phyloP scores from a whole-genome alignment of 1,140 invertebrate species.

The Phenacoccus solenopsis region DNA sequence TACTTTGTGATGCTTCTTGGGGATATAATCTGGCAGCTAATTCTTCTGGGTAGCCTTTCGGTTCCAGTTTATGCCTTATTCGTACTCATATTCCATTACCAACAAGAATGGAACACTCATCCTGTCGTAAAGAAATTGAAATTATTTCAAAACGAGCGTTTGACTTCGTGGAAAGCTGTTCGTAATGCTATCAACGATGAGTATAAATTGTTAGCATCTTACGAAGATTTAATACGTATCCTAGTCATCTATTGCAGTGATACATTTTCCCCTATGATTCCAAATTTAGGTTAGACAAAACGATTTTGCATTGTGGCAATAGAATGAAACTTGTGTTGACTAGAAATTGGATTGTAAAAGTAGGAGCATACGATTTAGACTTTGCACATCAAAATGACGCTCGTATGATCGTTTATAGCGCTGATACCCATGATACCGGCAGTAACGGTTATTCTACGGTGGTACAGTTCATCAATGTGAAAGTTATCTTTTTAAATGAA shows the following conservation, averaged over 20 bases:
- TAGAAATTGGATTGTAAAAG: slow-evolving; percentile 26
- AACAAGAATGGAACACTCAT: slow-evolving; percentile 53
- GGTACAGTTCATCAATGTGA: slow-evolving; percentile 69
- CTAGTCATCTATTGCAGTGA: slow-evolving; percentile 23
- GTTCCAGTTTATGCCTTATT: slow-evolving; percentile 36
- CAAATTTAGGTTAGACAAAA: slow-evolving; percentile 64
- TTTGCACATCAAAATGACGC: slow-evolving; percentile 67
- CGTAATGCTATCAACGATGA: slow-evolving; percentile 63
- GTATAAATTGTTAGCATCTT: slow-evolving; percentile 47
- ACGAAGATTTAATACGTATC: neutral
- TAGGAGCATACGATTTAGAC: slow-evolving; percentile 27
- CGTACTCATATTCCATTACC: slow-evolving; percentile 34
- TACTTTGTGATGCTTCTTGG: slow-evolving; percentile 32
- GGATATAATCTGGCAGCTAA: slow-evolving; percentile 34
- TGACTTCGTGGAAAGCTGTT: slow-evolving; percentile 48
- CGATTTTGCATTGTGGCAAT: slow-evolving; percentile 52
- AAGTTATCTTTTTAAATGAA: slow-evolving; percentile 40
- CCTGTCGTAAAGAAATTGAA: slow-evolving; percentile 54
- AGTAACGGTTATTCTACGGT: slow-evolving; percentile 41
- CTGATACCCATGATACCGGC: slow-evolving; percentile 57
- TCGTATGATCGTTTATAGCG: slow-evolving; percentile 52
- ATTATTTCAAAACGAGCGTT: slow-evolving; percentile 43
- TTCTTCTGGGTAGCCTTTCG: slow-evolving; percentile 31
- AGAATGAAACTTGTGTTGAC: slow-evolving; percentile 61
- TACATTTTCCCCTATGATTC: slow-evolving; percentile 28